phyloP scores from a whole-genome alignment of 2,888 invertebrate genomes.

The Caenorhabditis plicata region DNA sequence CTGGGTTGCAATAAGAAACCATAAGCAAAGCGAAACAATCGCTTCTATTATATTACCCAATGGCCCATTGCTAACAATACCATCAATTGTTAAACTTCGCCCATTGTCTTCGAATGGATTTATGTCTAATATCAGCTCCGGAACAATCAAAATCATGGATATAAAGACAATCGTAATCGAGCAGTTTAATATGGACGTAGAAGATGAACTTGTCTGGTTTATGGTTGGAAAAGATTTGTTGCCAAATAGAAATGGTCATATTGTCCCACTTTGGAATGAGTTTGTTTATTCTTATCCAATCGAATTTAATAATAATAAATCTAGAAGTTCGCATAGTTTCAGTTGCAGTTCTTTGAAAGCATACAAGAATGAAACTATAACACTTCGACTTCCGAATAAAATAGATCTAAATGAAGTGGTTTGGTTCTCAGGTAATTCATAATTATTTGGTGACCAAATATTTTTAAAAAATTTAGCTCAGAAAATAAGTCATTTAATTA shows the following conservation, averaged over 20 bases:
- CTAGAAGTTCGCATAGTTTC: slow-evolving; percentile 41
- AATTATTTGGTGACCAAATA: too few species aligned
- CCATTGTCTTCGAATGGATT: slow-evolving; percentile 50
- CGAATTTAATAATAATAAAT: slow-evolving; percentile 4
- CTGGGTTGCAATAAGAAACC: slow-evolving; percentile 63
- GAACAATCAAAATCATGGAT: slow-evolving; percentile 60
- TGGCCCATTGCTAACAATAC: slow-evolving; percentile 53
- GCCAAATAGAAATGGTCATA: slow-evolving; percentile 58
- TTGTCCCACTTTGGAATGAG: slow-evolving; percentile 61
- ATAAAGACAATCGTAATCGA: slow-evolving; percentile 61
- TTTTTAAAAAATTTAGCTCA: too few species aligned
- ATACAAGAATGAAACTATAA: slow-evolving; percentile 57
- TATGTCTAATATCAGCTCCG: slow-evolving; percentile 49
- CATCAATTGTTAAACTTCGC: slow-evolving; percentile 46
- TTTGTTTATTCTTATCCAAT: slow-evolving; percentile 8
- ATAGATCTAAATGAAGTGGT: slow-evolving; percentile 53
- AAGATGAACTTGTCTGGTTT: slow-evolving; percentile 63
- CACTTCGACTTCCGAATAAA: slow-evolving; percentile 58
- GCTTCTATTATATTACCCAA: slow-evolving; percentile 60
- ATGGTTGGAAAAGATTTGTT: slow-evolving; percentile 64
- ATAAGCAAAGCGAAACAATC: slow-evolving; percentile 53
- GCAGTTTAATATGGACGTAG: slow-evolving; percentile 55
- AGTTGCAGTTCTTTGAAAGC: slow-evolving; percentile 61
- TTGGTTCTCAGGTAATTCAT: slow-evolving; percentile 40
- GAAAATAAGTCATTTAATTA: too few species aligned